Conservation (phyloP, 2,113 vertebrate genomes). For the Clupea harengus region DNA sequence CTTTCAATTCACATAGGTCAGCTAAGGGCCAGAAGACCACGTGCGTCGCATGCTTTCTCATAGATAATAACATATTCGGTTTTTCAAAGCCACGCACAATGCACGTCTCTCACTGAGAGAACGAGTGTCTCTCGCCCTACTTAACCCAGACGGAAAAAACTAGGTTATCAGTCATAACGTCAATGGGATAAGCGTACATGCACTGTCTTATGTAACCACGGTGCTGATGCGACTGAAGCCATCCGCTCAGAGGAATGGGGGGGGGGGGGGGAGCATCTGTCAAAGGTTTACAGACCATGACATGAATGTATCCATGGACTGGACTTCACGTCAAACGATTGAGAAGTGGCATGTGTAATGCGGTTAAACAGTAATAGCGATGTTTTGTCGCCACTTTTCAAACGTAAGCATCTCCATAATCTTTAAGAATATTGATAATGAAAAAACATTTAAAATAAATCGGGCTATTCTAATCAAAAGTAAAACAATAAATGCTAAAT, state of each 20-base stretch:
- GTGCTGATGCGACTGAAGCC: conserved; percentile 45
- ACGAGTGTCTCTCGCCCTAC: not conserved
- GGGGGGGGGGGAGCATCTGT: not conserved
- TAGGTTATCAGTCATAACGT: conserved; percentile 34
- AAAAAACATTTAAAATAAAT: too few relatives aligned
- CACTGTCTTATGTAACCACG: conserved; percentile 40
- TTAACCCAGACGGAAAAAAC: conserved; percentile 29
- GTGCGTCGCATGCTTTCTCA: not conserved
- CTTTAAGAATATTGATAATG: not conserved
- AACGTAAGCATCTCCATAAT: not conserved
- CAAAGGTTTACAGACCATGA: not conserved
- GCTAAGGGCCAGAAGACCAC: not conserved
- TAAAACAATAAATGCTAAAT: not conserved
- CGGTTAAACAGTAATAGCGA: not conserved
- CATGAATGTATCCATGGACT: not conserved
- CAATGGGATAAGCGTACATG: conserved; percentile 28
- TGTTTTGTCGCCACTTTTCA: not conserved
- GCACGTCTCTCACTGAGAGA: not conserved
- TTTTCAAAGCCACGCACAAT: not conserved
- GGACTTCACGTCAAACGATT: not conserved
- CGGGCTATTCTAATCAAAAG: not conserved
- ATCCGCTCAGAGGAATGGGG: conserved; percentile 15
- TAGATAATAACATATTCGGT: not conserved
- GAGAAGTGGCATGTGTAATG: not conserved
- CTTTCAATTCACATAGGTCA: not conserved